Conservation (phyloP, 2,888 invertebrate genomes). For the Epicampocera succincta region DNA sequence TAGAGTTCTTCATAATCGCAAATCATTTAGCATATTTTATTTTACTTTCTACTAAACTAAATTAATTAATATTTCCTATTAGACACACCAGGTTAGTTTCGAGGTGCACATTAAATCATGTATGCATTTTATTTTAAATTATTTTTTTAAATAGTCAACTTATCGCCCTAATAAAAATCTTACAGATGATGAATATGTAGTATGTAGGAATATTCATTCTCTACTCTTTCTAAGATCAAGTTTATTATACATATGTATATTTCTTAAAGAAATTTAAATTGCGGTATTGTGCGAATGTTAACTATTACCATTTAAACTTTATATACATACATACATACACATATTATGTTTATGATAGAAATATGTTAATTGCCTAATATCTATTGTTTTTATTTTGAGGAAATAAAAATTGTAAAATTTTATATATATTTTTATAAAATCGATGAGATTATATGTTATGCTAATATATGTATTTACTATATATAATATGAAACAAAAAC, state of each 20-base stretch:
- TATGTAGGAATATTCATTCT: constrained; percentile 25
- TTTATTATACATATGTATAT: constrained; percentile 77
- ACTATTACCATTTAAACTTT: constrained; percentile 68
- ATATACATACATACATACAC: constrained; percentile 59
- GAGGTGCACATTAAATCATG: neutral
- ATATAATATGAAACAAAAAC: constrained; percentile 57
- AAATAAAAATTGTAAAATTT: constrained; percentile 67
- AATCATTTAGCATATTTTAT: too few species aligned
- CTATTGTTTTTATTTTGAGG: constrained; percentile 64
- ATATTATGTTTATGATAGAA: constrained; percentile 51
- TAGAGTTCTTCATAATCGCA: too few species aligned
- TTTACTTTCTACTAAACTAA: too few species aligned
- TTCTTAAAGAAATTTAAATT: constrained; percentile 81
- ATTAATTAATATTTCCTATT: neutral
- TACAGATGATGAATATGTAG: constrained; percentile 2
- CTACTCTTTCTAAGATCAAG: constrained; percentile 57
- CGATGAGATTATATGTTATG: constrained; percentile 66
- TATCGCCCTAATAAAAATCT: constrained; percentile 25
- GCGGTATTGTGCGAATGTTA: constrained; percentile 80
- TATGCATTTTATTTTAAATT: constrained; percentile 4
- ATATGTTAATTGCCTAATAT: constrained; percentile 58
- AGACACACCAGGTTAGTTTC: constrained; percentile 9
- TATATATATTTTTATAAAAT: constrained; percentile 69
- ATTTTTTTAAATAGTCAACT: constrained; percentile 25
- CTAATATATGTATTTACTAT: constrained; percentile 57